Conservation (phyloP, 1,140 invertebrate genomes). For the Halictus rubicundus region DNA sequence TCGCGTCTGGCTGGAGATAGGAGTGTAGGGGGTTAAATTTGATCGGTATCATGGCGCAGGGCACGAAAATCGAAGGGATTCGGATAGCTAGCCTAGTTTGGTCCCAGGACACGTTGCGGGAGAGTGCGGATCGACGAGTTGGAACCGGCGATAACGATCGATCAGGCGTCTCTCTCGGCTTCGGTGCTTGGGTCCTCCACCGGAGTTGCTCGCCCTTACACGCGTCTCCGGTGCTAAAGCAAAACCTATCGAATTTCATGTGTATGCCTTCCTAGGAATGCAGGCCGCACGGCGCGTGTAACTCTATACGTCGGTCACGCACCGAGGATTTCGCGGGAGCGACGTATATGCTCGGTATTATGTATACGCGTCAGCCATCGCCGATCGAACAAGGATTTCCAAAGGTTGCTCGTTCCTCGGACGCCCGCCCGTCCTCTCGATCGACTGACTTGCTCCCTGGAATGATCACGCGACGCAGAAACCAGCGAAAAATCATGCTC, state of each 20-base stretch:
- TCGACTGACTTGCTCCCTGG: neutral
- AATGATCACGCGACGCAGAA: conserved; percentile 7
- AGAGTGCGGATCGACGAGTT: conserved; percentile 38
- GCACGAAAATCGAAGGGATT: neutral
- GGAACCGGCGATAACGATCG: conserved; percentile 52
- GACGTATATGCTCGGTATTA: conserved; percentile 39
- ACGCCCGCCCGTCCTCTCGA: neutral
- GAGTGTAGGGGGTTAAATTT: no score
- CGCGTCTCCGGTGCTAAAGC: conserved; percentile 14
- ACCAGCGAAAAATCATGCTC: neutral
- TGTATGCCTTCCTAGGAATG: conserved; percentile 69
- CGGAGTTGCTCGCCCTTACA: conserved; percentile 23
- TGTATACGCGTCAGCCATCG: conserved; percentile 33
- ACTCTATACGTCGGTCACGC: conserved; percentile 75
- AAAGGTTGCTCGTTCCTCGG: conserved; percentile 14
- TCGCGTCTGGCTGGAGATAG: no score
- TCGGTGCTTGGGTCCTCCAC: conserved; percentile 28
- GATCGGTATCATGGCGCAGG: neutral
- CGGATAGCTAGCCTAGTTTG: neutral
- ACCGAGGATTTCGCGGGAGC: conserved; percentile 51
- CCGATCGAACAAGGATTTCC: conserved; percentile 45
- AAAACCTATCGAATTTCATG: conserved; percentile 74
- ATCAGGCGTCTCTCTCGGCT: conserved; percentile 25
- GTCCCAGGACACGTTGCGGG: neutral
- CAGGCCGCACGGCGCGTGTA: conserved; percentile 63